Conservation (phyloP, 2,797 vertebrate genomes). For the Meriones psammophilus region DNA sequence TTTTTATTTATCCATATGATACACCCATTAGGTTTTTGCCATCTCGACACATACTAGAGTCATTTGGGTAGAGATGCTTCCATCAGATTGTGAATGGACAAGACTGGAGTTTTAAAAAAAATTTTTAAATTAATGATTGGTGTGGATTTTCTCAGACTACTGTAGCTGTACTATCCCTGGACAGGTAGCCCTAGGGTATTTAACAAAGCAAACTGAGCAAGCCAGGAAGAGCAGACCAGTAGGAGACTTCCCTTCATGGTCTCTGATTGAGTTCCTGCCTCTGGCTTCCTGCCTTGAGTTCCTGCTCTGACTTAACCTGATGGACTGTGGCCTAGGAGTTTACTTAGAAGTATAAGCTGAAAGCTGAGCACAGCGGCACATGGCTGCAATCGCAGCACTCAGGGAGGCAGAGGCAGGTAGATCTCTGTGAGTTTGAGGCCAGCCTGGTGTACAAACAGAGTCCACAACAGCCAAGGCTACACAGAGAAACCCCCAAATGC, state of each 20-base stretch:
- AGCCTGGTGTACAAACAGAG: too few species aligned
- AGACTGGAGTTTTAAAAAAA: neutral
- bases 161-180: neutral
- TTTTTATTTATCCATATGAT: neutral
- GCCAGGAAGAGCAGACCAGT: neutral
- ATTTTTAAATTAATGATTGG: neutral
- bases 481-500: too few species aligned
- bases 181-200: neutral
- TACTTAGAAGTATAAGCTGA: neutral
- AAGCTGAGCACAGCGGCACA: too few species aligned
- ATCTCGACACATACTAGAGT: neutral
- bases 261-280: neutral
- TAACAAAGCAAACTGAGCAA: neutral
- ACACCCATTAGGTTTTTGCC: neutral
- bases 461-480: too few species aligned
- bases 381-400: too few species aligned
- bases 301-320: neutral
- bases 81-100: neutral
- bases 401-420: too few species aligned
- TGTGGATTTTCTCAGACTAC: neutral
- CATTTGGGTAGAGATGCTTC: neutral
- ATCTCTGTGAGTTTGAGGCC: too few species aligned
- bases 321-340: neutral
- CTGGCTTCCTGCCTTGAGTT: neutral
- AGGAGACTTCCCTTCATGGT: neutral